Conservation (phyloP, 23 tunicate genomes). For the Ciona savignyi region DNA sequence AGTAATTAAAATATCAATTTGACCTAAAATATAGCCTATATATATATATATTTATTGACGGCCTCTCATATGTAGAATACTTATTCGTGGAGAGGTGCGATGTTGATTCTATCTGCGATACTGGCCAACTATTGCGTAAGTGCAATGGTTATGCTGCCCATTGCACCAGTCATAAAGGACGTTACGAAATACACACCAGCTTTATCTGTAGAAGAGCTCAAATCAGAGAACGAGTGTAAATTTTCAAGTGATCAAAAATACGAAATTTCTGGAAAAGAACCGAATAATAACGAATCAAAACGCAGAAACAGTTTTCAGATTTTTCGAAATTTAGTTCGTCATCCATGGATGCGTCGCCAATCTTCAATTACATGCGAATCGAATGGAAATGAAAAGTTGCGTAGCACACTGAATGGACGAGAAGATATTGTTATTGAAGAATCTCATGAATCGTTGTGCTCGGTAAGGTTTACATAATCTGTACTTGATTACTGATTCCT, state of each 20-base stretch:
- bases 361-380: slow-evolving; percentile 5
- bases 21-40: no score
- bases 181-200: not conserved
- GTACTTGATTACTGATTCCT: no score
- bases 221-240: not conserved
- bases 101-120: slow-evolving; percentile 45
- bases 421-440: not conserved
- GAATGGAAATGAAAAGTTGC: not conserved
- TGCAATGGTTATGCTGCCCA: slow-evolving; percentile 16
- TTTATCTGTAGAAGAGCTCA: not conserved
- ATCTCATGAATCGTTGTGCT: not conserved
- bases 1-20: no score
- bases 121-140: slow-evolving; percentile 29
- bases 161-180: no score
- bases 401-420: not conserved
- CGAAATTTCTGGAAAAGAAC: not conserved
- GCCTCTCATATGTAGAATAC: not conserved
- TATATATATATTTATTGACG: no score
- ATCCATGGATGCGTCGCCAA: slow-evolving; percentile 22
- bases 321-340: slow-evolving; percentile 7
- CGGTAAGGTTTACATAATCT: no score
- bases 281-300: not conserved
- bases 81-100: slow-evolving; percentile 47
- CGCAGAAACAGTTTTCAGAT: slow-evolving; percentile 13
- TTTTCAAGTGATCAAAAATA: not conserved